Evolutionary conservation across 2,888 invertebrate species (phyloP).

Genomic region (Drosophila suboccidentalis): DNA sequence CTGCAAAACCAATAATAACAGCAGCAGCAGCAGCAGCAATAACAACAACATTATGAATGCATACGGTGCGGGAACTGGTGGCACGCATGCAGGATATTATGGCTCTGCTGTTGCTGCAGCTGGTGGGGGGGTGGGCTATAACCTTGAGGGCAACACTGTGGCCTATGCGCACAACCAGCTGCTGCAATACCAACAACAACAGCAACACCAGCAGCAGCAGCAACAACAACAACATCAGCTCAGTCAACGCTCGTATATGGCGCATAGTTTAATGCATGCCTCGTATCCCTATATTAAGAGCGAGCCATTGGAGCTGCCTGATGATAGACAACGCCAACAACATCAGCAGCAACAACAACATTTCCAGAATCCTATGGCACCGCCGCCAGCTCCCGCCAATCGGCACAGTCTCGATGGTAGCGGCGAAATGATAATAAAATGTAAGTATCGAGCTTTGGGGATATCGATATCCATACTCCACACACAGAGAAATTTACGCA

Average conservation of each 20-base stretch:
- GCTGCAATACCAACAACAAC: conserved; percentile 71
- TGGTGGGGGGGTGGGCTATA: conserved; percentile 58
- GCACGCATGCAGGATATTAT: conserved; percentile 55
- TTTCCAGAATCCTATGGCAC: conserved; percentile 68
- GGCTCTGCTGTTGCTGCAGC: conserved; percentile 39
- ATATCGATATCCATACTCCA: conserved; percentile 50
- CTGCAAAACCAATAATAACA: conserved; percentile 59
- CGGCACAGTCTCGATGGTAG: conserved; percentile 54
- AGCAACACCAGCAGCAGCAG: conserved; percentile 44
- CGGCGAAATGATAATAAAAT: conserved; percentile 73
- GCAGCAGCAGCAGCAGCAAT: conserved; percentile 40
- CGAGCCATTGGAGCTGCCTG: conserved; percentile 72
- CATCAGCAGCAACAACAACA: conserved; percentile 47
- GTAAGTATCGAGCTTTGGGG: conserved; percentile 61
- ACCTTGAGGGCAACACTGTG: conserved; percentile 77
- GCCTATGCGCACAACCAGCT: conserved; percentile 80
- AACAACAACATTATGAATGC: conserved; percentile 63
- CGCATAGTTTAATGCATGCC: conserved; percentile 60
- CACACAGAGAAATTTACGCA: background rate
- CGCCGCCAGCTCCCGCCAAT: conserved; percentile 64
- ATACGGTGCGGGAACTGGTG: conserved; percentile 50
- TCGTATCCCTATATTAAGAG: conserved; percentile 78
- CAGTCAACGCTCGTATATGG: conserved; percentile 65
- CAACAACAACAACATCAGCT: conserved; percentile 66
- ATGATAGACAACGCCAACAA: conserved; percentile 55